Evolutionary conservation across 2,113 vertebrate genomes (phyloP), one percentile per base, ranked within the genome.

Genomic region (Heloderma charlesbogerti): DNA sequence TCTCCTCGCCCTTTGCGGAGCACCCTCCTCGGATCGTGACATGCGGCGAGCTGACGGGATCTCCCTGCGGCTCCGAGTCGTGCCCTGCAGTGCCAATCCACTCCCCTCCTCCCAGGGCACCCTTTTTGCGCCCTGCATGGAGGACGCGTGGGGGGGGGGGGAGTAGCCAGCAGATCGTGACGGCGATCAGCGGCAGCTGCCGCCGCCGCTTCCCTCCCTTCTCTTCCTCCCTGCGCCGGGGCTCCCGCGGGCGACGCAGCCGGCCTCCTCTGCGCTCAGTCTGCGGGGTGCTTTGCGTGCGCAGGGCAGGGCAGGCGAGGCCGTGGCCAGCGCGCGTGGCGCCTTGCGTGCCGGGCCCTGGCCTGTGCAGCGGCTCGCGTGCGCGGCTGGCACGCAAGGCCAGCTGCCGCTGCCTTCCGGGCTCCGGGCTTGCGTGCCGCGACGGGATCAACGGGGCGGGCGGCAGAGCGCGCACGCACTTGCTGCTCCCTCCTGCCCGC

Each of bases 361-460:
- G 57, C 71, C 45, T 54, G 43, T 75, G 78, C 66, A 67, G 51
- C 15, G 51, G 63, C 57, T 93, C 51, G 54, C 79, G 84, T 89
- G 57, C 67, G 51, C 22, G 69, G 72, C 85, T 90, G 91, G 87
- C 91, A 91, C 91, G 91, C 87, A 48, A 71, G 15, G n/a, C 80
- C 90, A 88, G 90, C 90, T 57, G 86, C 79, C 79, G 25, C 79
- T n/a, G 85, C 85, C 51, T 74, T 25, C 90, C n/a, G 3, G 45
- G 89, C 3, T 84, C 84, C 22, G 0, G 43, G 85, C 87, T 95
- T 93, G 96, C 96, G 95, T 96, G 95, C 94, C 85, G 91, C n/a
- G 91, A 67, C 31, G 77, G 87, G 37, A 72, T 67, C 80, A 20
- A 63, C 66, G 81, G 72, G 18, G 77, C 80, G n/a, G 29, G 74